Evolutionary conservation across 2,888 invertebrate species (phyloP).

Genomic region (Cenopis cana): DNA sequence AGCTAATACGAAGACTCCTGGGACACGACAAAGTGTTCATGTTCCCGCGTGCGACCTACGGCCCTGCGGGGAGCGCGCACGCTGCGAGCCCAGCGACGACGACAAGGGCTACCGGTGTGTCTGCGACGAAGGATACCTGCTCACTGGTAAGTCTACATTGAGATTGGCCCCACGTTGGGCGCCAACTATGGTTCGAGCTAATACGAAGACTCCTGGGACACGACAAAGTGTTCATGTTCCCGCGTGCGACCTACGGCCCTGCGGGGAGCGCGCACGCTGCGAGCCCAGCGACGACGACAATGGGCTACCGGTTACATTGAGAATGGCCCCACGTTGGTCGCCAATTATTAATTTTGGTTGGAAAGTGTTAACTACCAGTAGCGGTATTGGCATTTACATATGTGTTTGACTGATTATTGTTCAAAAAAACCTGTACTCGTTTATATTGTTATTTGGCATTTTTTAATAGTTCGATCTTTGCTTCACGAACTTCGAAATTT

Average conservation of each 20-base stretch:
- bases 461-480: too few species aligned
- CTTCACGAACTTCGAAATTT: too few species aligned
- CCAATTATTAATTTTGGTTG: too few species aligned
- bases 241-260: conserved; percentile 95
- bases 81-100: conserved; percentile 86
- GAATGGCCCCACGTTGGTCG: not conserved
- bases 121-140: conserved; percentile 89
- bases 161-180: not conserved
- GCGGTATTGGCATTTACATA: too few species aligned
- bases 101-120: conserved; percentile 90
- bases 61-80: conserved; percentile 92
- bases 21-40: conserved; percentile 88
- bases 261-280: conserved; percentile 91
- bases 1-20: conserved; percentile 81
- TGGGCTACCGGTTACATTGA: conserved; percentile 88
- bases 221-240: conserved; percentile 88
- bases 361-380: too few species aligned
- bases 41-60: conserved; percentile 91
- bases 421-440: too few species aligned
- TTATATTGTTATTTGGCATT: too few species aligned
- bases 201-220: conserved; percentile 84
- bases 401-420: too few species aligned
- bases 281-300: conserved; percentile 78
- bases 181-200: conserved; percentile 65
- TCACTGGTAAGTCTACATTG: conserved; percentile 81